Base-by-base conservation (phyloP, 2,888 invertebrate species). In the Folsomia candida region DNA sequence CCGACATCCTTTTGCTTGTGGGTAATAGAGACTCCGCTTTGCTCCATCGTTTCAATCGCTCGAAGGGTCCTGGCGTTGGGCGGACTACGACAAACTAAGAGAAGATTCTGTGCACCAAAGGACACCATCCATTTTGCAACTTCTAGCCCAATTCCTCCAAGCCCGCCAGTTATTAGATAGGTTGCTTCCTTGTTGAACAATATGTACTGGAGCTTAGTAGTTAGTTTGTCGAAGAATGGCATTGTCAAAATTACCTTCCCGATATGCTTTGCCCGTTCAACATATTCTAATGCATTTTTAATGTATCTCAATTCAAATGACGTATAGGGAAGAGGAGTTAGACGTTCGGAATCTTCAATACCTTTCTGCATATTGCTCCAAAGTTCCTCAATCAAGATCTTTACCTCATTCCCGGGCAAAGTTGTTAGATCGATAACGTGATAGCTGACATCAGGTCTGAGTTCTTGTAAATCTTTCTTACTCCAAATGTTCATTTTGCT, bases 1-100 rank as follows among this genome's bases (percentile, higher is more conserved):
- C 74, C 74, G 51, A 76, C 76, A 65, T 76, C 76, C 0, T 64
- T 66, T 29, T 69, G 70, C 1, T 65, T 24, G 14, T 62, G 60
- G 0, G 69, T 29, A n/a, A 76, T 51, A 26, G 69, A 28, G 18
- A 26, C 59, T 25, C 70, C 76, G 28, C 29, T 47, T 11, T n/a
- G 22, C 20, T 60, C 69, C 25, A 69, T 54, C 24, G 1, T 24
- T 37, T 71, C 25, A 51, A 76, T 73, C 0, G 54, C 37, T 11
- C 65, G 51, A 18, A 67, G 63, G 0, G 70, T 70, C 54, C 66
- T 69, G 1, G 65, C 58, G 22, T 66, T 67, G n/a, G n/a, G n/a
- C n/a, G n/a, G n/a, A n/a, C n/a, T n/a, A n/a, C n/a, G n/a, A n/a
- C n/a, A n/a, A n/a, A 9, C 51, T 1, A 72, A 29, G 1, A 59